Conservation (phyloP, 2,113 vertebrate genomes). For the Phalacrocorax carbo region DNA sequence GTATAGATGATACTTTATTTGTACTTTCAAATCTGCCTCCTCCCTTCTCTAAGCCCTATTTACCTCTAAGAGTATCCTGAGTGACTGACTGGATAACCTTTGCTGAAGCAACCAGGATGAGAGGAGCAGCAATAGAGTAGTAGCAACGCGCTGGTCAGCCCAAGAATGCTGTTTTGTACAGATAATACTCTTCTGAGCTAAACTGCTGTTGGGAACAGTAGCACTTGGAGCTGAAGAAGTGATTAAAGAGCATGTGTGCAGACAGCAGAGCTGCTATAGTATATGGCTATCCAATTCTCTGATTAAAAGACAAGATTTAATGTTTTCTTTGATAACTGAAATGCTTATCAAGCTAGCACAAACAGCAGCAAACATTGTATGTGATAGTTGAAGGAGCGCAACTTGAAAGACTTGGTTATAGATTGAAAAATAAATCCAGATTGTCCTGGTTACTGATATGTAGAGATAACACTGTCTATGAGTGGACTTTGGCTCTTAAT, state of each 20-base stretch:
- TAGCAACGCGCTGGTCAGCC: background rate
- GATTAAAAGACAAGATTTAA: slow-evolving; percentile 32
- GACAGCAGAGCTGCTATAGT: background rate
- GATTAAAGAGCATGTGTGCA: background rate
- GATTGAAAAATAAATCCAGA: slow-evolving; percentile 43
- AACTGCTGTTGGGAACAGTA: background rate
- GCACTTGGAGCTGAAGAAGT: background rate
- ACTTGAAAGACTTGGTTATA: slow-evolving; percentile 46
- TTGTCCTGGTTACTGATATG: slow-evolving; percentile 30
- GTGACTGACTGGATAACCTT: background rate
- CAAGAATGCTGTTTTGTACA: background rate
- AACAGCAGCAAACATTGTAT: background rate
- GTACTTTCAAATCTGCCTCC: background rate
- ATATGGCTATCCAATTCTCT: background rate
- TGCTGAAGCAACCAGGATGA: background rate
- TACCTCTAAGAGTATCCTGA: background rate
- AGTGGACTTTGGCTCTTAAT: slow-evolving; percentile 12
- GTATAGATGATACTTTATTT: background rate
- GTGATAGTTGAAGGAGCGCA: background rate
- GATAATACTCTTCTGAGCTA: background rate
- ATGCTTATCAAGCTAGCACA: background rate
- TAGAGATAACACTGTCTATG: slow-evolving; percentile 8
- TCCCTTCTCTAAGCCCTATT: background rate
- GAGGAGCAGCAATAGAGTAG: background rate
- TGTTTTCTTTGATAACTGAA: slow-evolving; percentile 40